Base-by-base conservation (phyloP, 2,113 vertebrate species). In the Psilopsiagon aymara region DNA sequence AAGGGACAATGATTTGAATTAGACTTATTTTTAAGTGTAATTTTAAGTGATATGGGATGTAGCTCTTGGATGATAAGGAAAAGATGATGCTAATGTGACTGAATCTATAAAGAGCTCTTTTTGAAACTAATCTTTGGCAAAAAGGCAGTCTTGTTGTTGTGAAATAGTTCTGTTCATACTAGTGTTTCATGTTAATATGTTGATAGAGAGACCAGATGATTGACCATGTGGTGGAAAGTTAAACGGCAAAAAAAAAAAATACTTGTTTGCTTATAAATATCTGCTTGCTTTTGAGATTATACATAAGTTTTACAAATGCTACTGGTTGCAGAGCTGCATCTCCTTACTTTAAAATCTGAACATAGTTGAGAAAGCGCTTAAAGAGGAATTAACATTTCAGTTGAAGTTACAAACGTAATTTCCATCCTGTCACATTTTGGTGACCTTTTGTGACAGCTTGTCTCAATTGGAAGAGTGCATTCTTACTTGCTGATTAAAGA, bases 381-480 rank as follows among this genome's bases (percentile, higher is more conserved):
- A 95, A 97, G 92, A 97, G 86, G 97, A 99, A 98, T 99, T 98
- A 98, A 98, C 97, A 98, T 99, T 99, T 98, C 98, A 98, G 98
- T 97, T 98, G 90, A 97, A 98, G 98, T 98, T 98, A 98, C 98
- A 98, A 98, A 98, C 97, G 97, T 98, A 98, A 98, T 99, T 99
- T 99, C 95, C 97, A 98, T 98, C 97, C 98, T 98, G 98, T 98
- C 98, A 98, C 97, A 98, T 98, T 98, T 98, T 98, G 97, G 98
- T 98, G 98, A 99, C 98, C 98, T 98, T 98, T 97, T 98, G 97
- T 99, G 99, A 99, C 98, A 99, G 98, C 98, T 98, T 98, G 98
- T 99, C 98, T 98, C 97, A 98, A 98, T 98, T 98, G 98, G 96
- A 98, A 97, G 98, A 97, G 97, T 97, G 98, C 96, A 95, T 98